Base-by-base conservation (phyloP, 2,797 vertebrate genomes). In the Botia kubotai region DNA sequence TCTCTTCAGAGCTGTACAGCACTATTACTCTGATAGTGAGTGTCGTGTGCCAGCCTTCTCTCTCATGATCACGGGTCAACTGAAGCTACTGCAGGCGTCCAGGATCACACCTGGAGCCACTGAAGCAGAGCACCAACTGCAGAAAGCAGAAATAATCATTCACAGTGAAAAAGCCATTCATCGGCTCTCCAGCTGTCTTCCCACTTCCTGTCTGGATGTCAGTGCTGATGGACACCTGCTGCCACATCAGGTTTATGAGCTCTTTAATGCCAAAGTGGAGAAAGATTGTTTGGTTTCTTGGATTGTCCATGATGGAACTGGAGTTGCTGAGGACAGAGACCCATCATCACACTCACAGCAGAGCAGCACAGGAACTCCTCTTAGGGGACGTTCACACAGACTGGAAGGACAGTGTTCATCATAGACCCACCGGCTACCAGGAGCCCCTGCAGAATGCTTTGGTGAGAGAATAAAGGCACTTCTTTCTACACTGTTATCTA, bases 101-200 rank as follows among this genome's bases (percentile, higher is more conserved):
- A 98, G 97, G 97, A 94, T 97, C 92, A 98, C 94, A 53, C 92
- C 74, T 0, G 97, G 97, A 0, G 96, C 92, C 86, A 97, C 95
- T 0, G 95, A 98, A 86, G 94, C 96, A 0, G 93, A 97, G 69
- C 96, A 97, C 87, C 94, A 95, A 68, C 93, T 98, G 57, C 95
- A 94, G 90, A 96, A 95, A 86, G 96, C 97, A 21, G 94, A 93
- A 77, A 88, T 98, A 0, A 92, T 96, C 43, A 93, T 97, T 83
- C 96, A 97, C 92, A 95, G 92, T 87, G 88, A 70, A 58, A 86
- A 67, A 0, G 93, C 93, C 84, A 93, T 94, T 88, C 90, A 87
- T 77, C 89, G 91, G 14, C 89, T 95, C 16, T 55, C 88, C 1
- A 75, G 91, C 36, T 85, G 90, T 76, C 90, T 95, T 88, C 94